phyloP scores from a whole-genome alignment of 2,888 invertebrate genomes.

The Rotaria socialis region DNA sequence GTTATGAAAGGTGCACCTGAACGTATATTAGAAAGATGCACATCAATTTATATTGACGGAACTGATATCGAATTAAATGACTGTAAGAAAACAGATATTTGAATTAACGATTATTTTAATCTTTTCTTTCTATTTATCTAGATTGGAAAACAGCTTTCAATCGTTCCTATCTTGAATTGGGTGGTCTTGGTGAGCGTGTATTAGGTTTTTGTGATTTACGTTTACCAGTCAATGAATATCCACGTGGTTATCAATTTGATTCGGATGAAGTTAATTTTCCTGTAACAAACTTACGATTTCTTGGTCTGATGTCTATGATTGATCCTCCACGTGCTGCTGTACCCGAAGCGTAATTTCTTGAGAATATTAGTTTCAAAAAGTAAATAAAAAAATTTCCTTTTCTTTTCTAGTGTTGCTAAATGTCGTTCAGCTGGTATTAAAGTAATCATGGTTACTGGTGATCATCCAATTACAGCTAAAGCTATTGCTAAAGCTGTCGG shows the following conservation, averaged over 20 bases:
- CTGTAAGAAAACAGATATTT: conserved; percentile 54
- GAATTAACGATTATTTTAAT: background rate
- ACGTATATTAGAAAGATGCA: conserved; percentile 81
- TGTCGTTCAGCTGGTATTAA: conserved; percentile 95
- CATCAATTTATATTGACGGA: conserved; percentile 83
- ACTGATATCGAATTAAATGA: conserved; percentile 83
- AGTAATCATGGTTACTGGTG: conserved; percentile 65
- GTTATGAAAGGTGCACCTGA: conserved; percentile 91
- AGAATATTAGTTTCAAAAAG: no score
- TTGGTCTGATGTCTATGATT: conserved; percentile 96
- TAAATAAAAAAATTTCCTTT: background rate
- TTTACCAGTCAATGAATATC: conserved; percentile 84
- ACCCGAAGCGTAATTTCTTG: conserved; percentile 72
- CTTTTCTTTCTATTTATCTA: background rate
- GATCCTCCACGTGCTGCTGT: conserved; percentile 95
- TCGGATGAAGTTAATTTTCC: conserved; percentile 72
- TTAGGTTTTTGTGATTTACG: conserved; percentile 85
- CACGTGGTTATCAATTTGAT: conserved; percentile 84
- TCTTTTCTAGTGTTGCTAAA: conserved; percentile 69
- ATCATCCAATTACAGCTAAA: conserved; percentile 64
- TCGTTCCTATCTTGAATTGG: conserved; percentile 77
- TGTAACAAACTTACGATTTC: conserved; percentile 72
- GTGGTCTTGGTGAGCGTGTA: conserved; percentile 79
- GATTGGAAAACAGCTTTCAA: conserved; percentile 90
- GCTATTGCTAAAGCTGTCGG: conserved; percentile 64